Evolutionary conservation across 2,888 invertebrate species (phyloP).

Genomic region (Eudasyphora cyanicolor): DNA sequence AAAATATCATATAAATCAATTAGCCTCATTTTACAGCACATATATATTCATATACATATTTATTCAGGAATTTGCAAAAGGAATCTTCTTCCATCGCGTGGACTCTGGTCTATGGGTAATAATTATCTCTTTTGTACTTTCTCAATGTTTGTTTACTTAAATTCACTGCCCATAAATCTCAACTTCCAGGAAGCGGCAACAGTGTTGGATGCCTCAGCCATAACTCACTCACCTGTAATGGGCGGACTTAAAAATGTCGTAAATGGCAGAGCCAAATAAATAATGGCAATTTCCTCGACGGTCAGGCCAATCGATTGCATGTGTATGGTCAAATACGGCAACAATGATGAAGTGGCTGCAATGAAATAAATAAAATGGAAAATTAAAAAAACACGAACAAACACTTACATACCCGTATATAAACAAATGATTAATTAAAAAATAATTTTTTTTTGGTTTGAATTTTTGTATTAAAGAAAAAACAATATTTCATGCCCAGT

Average conservation of each 20-base stretch:
- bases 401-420: background rate
- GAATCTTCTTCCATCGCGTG: too few species aligned
- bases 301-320: slow-evolving; percentile 94
- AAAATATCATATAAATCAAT: background rate
- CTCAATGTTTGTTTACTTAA: background rate
- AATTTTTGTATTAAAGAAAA: too few species aligned
- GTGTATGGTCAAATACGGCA: slow-evolving; percentile 93
- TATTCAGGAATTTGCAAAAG: too few species aligned
- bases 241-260: slow-evolving; percentile 93
- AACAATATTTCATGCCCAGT: too few species aligned
- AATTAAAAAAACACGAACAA: background rate
- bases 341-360: slow-evolving; percentile 89
- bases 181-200: background rate
- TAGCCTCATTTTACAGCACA: background rate
- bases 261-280: slow-evolving; percentile 92
- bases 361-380: slow-evolving; percentile 66
- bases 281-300: slow-evolving; percentile 92
- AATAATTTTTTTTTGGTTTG: too few species aligned
- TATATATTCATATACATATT: background rate
- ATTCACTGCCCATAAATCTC: background rate
- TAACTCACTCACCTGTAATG: slow-evolving; percentile 84
- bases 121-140: background rate
- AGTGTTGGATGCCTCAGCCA: background rate
- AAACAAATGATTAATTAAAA: slow-evolving; percentile 15
- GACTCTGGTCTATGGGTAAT: too few species aligned